Evolutionary conservation across 2,888 invertebrate species (phyloP), one percentile per base, ranked within the genome.

Genomic region (Malthinus seriepunctatus): DNA sequence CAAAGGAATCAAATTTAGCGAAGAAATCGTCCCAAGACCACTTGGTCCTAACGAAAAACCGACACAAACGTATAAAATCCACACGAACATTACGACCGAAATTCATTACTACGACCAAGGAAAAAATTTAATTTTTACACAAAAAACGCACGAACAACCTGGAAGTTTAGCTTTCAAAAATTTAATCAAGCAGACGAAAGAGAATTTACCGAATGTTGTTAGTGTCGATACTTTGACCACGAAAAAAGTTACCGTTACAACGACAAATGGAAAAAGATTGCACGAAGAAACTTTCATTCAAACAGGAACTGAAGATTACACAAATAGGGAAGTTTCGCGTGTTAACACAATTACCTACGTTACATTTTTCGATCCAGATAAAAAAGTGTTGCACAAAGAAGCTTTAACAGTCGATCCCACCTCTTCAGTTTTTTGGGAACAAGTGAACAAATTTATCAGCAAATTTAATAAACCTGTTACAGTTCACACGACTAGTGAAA

Each of bases 361-460:
- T 7, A 23, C 31, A 12, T 51, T 55, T 11, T 44, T 42, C 9
- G 49, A 45, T 23, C 7, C 32, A n/a, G 11, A 48, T 31, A 38
- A 44, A 6, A 51, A 37, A 1, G 14, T 47, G 23, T 2, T 55
- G 8, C 14, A 50, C 9, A 32, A 51, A 38, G 51, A 60, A 37
- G 42, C 48, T 9, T 38, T 60, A 10, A 35, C 31, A 5, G 51
- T 15, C 1, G 38, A 56, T 32, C 56, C 55, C 0, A 31, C 32
- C 0, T 31, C 60, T 1, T 8, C 33, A 47, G 32, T 11, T n/a
- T 60, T 55, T 33, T 60, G 60, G 60, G 51, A 60, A 47, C 15
- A 47, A 35, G 23, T 60, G 10, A 44, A 51, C n/a, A 44, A 55
- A 44, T 34, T 56, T 12, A 10, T 44, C 1, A 39, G 37, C 10